Evolutionary conservation across 2,113 vertebrate species (phyloP).

Genomic region (Cichladusa arquata): DNA sequence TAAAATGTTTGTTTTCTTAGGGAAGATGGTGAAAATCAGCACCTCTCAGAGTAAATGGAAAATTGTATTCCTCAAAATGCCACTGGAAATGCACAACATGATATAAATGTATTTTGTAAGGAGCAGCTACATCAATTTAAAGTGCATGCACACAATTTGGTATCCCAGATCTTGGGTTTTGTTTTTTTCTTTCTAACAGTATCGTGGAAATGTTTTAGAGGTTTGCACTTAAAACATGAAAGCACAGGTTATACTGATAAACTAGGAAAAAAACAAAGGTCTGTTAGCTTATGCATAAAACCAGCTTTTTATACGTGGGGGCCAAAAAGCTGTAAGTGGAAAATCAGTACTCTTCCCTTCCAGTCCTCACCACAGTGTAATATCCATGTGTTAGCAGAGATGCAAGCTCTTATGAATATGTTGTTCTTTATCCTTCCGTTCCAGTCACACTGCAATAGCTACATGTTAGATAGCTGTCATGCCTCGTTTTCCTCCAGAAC

Average conservation of each 20-base stretch:
- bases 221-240: background rate
- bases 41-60: constrained; percentile 53
- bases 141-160: constrained; percentile 12
- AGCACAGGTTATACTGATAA: background rate
- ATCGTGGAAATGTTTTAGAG: constrained; percentile 7
- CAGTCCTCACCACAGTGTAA: background rate
- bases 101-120: constrained; percentile 34
- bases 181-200: constrained; percentile 14
- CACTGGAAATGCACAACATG: constrained; percentile 50
- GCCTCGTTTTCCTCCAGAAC: background rate
- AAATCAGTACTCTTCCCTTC: background rate
- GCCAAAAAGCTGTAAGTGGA: background rate
- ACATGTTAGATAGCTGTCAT: background rate
- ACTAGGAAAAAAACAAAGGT: background rate
- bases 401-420: background rate
- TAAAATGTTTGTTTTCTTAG: constrained; percentile 59
- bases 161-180: background rate
- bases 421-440: background rate
- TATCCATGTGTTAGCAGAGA: background rate
- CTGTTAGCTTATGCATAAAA: background rate
- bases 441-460: background rate
- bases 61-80: constrained; percentile 52
- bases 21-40: constrained; percentile 37
- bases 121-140: constrained; percentile 42
- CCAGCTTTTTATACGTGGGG: background rate